Conservation (phyloP, 2,113 vertebrate species). For the Calidris pugnax region DNA sequence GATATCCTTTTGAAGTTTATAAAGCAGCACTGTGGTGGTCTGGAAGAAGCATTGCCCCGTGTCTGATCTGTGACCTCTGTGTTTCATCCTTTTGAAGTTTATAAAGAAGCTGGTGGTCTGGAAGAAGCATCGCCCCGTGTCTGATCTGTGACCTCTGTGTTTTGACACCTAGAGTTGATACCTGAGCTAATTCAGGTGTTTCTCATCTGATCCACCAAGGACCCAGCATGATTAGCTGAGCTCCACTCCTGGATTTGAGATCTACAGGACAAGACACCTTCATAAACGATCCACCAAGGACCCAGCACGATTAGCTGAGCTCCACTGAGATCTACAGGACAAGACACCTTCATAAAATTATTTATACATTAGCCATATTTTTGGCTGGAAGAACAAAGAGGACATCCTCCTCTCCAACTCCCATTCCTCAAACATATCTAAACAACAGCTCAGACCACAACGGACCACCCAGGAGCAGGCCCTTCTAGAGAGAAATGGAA, state of each 20-base stretch:
- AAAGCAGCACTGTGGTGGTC: neutral
- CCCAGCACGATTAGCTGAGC: neutral
- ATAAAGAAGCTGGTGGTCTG: neutral
- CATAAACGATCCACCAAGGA: neutral
- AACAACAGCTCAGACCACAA: neutral
- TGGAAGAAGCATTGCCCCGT: neutral
- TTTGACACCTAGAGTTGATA: neutral
- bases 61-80: neutral
- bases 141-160: neutral
- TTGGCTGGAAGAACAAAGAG: conserved; percentile 45
- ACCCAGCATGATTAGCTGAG: neutral
- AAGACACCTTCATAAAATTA: neutral
- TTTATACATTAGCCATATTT: neutral
- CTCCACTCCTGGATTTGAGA: neutral
- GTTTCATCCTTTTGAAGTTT: neutral
- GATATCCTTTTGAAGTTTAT: neutral
- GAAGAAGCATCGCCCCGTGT: neutral
- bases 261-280: neutral
- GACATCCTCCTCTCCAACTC: neutral
- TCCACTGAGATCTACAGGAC: neutral
- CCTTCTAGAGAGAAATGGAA: neutral
- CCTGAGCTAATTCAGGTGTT: neutral
- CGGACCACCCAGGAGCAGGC: neutral
- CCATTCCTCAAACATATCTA: neutral
- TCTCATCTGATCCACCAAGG: neutral